Conservation (phyloP, 2,113 vertebrate genomes). For the Mesembrinibis cayennensis region DNA sequence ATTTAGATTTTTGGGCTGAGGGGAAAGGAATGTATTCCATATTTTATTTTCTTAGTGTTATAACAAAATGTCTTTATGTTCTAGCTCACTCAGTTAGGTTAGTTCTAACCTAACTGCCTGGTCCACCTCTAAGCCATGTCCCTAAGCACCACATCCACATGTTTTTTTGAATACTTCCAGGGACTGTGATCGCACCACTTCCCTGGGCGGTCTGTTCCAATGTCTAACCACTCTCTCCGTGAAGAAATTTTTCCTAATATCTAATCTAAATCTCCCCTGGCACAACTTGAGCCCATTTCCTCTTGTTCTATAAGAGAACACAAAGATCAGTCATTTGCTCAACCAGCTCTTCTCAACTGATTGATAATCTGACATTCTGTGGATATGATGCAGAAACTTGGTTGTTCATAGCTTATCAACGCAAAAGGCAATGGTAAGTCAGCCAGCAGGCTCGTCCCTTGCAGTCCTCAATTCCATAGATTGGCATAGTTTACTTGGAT, state of each 20-base stretch:
- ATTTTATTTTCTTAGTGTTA: neutral
- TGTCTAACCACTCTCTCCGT: too few species aligned
- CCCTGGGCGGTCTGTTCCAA: too few species aligned
- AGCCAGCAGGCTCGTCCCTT: neutral
- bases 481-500: neutral
- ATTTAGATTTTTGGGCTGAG: neutral
- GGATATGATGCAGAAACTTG: neutral
- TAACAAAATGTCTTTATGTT: neutral
- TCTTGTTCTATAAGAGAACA: neutral
- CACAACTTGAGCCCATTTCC: too few species aligned
- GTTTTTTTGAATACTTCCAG: too few species aligned
- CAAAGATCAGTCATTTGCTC: neutral
- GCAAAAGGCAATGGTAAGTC: neutral
- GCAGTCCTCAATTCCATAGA: neutral
- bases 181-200: too few species aligned
- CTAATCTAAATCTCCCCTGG: too few species aligned
- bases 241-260: too few species aligned
- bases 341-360: neutral
- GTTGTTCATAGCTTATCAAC: neutral
- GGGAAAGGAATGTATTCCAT: neutral
- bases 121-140: too few species aligned
- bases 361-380: neutral
- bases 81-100: too few species aligned
- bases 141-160: too few species aligned
- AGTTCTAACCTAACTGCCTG: too few species aligned